Conservation (phyloP, 1,140 invertebrate genomes). For the Bombyx mori region ASM3026992v2 NC_085127.1:5294001-5294500, state of each 20-base stretch:
- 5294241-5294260: too few species aligned
- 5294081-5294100: background rate
- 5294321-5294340: background rate
- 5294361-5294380: background rate
- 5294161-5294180: too few species aligned
- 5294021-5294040: background rate
- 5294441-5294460: too few species aligned
- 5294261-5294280: constrained; percentile 1
- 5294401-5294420: background rate
- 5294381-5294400: constrained; percentile 3
- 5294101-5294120: constrained; percentile 2
- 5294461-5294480: too few species aligned
- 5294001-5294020: constrained; percentile 10
- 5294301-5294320: constrained; percentile 15
- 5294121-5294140: constrained; percentile 3
- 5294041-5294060: constrained; percentile 2
- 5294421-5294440: too few species aligned
- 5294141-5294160: too few species aligned
- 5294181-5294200: too few species aligned
- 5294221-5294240: too few species aligned
- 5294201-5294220: too few species aligned
- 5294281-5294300: constrained; percentile 13
- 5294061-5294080: constrained; percentile 6
- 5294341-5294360: constrained; percentile 10
- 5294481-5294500: too few species aligned